Evolutionary conservation across 35 echinoderm and acorn worm genomes (phyloP).

Genomic region (Nesometra sesokonis): DNA sequence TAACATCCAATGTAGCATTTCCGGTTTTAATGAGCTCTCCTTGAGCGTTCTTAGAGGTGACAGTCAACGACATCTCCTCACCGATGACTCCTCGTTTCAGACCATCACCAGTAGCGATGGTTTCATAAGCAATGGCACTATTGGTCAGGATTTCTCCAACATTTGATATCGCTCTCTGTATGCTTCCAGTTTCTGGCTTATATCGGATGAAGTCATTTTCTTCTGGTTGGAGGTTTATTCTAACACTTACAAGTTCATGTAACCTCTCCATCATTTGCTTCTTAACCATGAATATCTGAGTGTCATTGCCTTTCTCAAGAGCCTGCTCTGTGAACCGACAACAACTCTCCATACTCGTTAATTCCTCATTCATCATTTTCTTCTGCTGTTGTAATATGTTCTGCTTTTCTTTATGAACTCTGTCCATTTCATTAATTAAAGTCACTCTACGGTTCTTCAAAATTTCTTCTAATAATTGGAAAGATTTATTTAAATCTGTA

Average conservation of each 20-base stretch:
- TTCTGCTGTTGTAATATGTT: constrained; percentile 71
- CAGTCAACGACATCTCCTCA: constrained; percentile 63
- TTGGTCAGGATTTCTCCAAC: constrained; percentile 62
- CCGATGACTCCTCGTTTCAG: constrained; percentile 62
- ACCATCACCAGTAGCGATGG: constrained; percentile 83
- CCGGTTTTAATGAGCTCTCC: constrained; percentile 69
- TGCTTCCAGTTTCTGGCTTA: constrained; percentile 43
- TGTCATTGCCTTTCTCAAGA: constrained; percentile 60
- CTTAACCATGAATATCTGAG: constrained; percentile 69
- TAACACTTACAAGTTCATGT: constrained; percentile 57
- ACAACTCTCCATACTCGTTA: constrained; percentile 71
- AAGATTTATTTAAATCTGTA: constrained; percentile 59
- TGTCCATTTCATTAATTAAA: constrained; percentile 60
- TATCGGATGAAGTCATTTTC: constrained; percentile 90
- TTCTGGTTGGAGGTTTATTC: constrained; percentile 63
- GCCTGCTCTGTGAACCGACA: constrained; percentile 94
- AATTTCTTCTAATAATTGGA: constrained; percentile 57
- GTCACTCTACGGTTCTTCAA: constrained; percentile 56
- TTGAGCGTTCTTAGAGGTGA: constrained; percentile 66
- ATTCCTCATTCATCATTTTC: constrained; percentile 32
- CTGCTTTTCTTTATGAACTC: constrained; percentile 65
- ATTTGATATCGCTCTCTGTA: constrained; percentile 77
- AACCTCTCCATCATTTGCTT: constrained; percentile 83
- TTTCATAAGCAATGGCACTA: constrained; percentile 85
- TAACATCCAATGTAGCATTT: constrained; percentile 46